These are phyloP conservation scores for Phoronis australis DNA, from an alignment of 2,888 invertebrate species.

Conservation along the genomic window DNA sequence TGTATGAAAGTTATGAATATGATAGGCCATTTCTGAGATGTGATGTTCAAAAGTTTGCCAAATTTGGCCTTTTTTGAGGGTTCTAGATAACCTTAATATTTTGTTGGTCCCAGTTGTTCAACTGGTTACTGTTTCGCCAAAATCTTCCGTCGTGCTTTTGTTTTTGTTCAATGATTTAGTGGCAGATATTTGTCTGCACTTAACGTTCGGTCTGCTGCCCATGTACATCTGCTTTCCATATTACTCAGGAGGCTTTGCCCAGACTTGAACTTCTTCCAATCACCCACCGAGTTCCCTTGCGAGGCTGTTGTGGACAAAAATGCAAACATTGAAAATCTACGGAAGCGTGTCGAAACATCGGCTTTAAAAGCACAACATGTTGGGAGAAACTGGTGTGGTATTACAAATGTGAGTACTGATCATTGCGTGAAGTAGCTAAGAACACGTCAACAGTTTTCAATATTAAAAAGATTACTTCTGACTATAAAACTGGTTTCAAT, in stretches of 20 bases:
- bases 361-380: constrained; percentile 79
- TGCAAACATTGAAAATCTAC: constrained; percentile 67
- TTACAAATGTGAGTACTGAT: too few species aligned
- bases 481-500: too few species aligned
- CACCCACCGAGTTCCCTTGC: constrained; percentile 86
- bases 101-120: constrained; percentile 2
- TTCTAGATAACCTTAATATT: too few species aligned
- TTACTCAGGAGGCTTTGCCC: constrained; percentile 71
- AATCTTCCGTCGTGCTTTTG: not conserved
- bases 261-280: constrained; percentile 94
- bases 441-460: too few species aligned
- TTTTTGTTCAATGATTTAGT: not conserved
- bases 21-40: too few species aligned
- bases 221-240: not conserved
- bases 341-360: constrained; percentile 81
- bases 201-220: not conserved
- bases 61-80: too few species aligned
- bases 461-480: too few species aligned
- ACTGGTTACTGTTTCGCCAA: not conserved
- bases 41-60: too few species aligned
- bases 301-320: constrained; percentile 71
- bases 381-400: too few species aligned
- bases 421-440: too few species aligned
- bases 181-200: not conserved
- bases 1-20: too few species aligned